Conservation (phyloP, 92 coral and sea anemone species). For the Palythoa heliodiscus region DNA sequence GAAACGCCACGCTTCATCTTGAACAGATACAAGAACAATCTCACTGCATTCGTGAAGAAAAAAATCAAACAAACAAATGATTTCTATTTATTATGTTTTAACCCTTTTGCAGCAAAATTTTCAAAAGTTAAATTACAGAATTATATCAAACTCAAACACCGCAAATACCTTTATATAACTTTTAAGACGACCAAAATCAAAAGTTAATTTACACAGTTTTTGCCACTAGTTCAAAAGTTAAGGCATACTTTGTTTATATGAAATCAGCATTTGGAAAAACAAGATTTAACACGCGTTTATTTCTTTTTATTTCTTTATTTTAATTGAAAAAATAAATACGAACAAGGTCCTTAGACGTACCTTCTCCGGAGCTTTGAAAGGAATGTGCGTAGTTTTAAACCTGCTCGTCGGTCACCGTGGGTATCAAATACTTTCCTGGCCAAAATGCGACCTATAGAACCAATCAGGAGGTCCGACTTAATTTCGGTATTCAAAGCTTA, state of each 20-base stretch:
- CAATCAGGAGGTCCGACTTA: not conserved
- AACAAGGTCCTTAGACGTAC: not conserved
- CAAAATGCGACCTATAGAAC: constrained; percentile 16
- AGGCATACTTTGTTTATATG: too few species aligned
- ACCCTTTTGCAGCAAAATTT: too few species aligned
- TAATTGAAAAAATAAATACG: not conserved
- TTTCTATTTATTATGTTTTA: too few species aligned
- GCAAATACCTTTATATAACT: too few species aligned
- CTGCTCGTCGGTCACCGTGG: not conserved
- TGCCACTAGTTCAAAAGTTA: too few species aligned
- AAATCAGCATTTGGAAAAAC: too few species aligned
- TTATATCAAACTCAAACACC: too few species aligned
- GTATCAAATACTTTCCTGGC: constrained; percentile 24
- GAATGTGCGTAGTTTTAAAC: not conserved
- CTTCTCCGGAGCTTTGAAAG: constrained; percentile 12
- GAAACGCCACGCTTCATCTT: constrained; percentile 25
- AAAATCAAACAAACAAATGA: too few species aligned
- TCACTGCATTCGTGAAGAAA: constrained; percentile 2
- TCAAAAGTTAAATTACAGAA: too few species aligned
- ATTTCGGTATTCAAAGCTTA: not conserved
- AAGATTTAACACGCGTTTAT: too few species aligned
- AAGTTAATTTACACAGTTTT: too few species aligned
- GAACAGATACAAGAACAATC: constrained; percentile 3
- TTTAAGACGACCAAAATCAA: too few species aligned
- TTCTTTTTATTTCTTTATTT: not conserved